phyloP scores from a whole-genome alignment of 2,888 invertebrate species.

The Lasioglossum marginatum region DNA sequence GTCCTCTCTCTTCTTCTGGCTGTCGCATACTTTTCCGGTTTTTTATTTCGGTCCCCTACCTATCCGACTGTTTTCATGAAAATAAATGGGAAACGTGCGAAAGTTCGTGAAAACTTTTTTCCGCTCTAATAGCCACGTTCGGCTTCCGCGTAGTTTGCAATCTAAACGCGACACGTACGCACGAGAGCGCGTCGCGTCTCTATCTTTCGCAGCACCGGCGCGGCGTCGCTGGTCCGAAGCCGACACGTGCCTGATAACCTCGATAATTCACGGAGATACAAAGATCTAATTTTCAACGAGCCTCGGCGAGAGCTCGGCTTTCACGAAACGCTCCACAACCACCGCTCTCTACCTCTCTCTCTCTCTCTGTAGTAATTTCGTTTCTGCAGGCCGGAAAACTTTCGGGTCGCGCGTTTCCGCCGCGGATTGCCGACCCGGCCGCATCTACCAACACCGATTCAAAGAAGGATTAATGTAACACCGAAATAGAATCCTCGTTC shows the following conservation, averaged over 20 bases:
- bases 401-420: slow-evolving; percentile 12
- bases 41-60: neutral
- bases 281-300: slow-evolving; percentile 73
- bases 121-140: slow-evolving; percentile 49
- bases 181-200: slow-evolving; percentile 19
- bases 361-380: slow-evolving; percentile 39
- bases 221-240: slow-evolving; percentile 27
- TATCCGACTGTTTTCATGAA: slow-evolving; percentile 41
- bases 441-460: slow-evolving; percentile 3
- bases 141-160: slow-evolving; percentile 46
- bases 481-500: neutral
- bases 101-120: slow-evolving; percentile 49
- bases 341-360: neutral
- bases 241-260: slow-evolving; percentile 65
- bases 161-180: slow-evolving; percentile 59
- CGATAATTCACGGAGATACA: slow-evolving; percentile 71
- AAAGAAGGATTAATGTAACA: slow-evolving; percentile 1
- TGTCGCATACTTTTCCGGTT: neutral
- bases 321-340: slow-evolving; percentile 21
- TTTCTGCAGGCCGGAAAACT: slow-evolving; percentile 34
- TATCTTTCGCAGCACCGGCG: slow-evolving; percentile 42
- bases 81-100: slow-evolving; percentile 59
- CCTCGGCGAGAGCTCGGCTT: slow-evolving; percentile 16
- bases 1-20: neutral
- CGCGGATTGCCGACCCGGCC: neutral